Base-by-base conservation (phyloP, 2,113 vertebrate genomes). In the Cacatua alba region DNA sequence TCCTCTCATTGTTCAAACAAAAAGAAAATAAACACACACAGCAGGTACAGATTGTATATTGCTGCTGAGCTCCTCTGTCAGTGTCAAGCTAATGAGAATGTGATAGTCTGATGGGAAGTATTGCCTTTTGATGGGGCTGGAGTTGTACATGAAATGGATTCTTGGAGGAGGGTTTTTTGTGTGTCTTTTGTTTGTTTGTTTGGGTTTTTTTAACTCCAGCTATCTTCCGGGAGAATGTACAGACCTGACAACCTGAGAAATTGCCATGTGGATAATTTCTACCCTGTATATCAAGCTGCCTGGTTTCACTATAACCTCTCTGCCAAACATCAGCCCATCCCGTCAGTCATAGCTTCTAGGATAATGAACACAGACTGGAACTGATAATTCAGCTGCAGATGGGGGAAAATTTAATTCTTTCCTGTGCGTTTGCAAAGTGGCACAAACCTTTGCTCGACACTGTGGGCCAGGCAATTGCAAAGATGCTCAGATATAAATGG, bases 1-100 rank as follows among this genome's bases (percentile, higher is more conserved):
- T 96, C 80, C 59, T 94, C 72, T 71, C 53, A 78, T 83, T 82
- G 91, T 90, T 97, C 69, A 95, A 72, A 96, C 75, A 80, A 93
- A 97, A 94, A 60, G 71, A 94, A 91, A 94, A 97, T 83, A 97
- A 95, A 92, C 75, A 83, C 20, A 16, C 0, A 1, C 51, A 78
- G 88, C 44, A 94, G 78, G 84, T 92, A 85, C 41, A 53, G 88
- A 60, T 49, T 92, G 29, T 87, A 67, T 87, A 31, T 78, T 65
- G 57, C 15, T 91, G 39, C 59, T 83, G 82, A 82, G 70, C 41
- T 85, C 25, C 72, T 75, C 60, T 79, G 59, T 68, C 90, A 76
- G 59, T 52, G 64, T 86, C 48, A 88, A 95, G 18, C 7, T 86
- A 59, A 95, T 76, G 71, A 86, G 33, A 55, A 59, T 71, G 28